Evolutionary conservation across 2,888 invertebrate genomes (phyloP), one percentile per base, ranked within the genome.

Genomic region (Orthonevra nobilis): DNA sequence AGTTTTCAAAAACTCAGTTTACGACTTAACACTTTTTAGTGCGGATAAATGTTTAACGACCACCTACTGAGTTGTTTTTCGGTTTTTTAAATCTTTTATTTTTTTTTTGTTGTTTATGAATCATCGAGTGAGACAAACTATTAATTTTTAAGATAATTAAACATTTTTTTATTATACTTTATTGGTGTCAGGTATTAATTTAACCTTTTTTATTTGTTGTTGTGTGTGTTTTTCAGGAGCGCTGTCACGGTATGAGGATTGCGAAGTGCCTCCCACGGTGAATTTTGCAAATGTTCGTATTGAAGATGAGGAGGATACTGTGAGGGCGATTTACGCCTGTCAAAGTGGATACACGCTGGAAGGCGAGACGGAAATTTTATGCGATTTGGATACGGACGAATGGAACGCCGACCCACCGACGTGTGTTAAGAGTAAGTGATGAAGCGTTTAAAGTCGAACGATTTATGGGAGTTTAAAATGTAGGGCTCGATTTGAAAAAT

Each of bases 331-430:
- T 14, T 89, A 89, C 50, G 84, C 63, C 19, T 89, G 89, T 66
- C 70, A 84, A 1, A 38, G 68, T 14, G 89, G 89, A 2, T 89
- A 84, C 64, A 77, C 82, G 26, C 60, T 89, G 26, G 77, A 83
- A 42, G 89, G 89, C n/a, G 58, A 83, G 26, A 69, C 58, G 0
- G 84, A 86, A 50, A 56, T 89, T 36, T 52, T 81, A 15, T 89
- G 89, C 63, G 82, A 87, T 82, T 69, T 87, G 52, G 85, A 87
- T 34, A 85, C 86, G 0, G 87, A 87, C 68, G 85, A 86, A 48
- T 89, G 89, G 89, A 83, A 85, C 54, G 83, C 82, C 0, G 85
- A 86, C 12, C 87, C 88, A 10, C 89, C 89, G 3, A 84, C 48
- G 2, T 89, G 89, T 81, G 75, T 81, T 69, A 58, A 61, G 81